phyloP scores from a whole-genome alignment of 2,113 vertebrate species.

The Oryzias woworae region DNA sequence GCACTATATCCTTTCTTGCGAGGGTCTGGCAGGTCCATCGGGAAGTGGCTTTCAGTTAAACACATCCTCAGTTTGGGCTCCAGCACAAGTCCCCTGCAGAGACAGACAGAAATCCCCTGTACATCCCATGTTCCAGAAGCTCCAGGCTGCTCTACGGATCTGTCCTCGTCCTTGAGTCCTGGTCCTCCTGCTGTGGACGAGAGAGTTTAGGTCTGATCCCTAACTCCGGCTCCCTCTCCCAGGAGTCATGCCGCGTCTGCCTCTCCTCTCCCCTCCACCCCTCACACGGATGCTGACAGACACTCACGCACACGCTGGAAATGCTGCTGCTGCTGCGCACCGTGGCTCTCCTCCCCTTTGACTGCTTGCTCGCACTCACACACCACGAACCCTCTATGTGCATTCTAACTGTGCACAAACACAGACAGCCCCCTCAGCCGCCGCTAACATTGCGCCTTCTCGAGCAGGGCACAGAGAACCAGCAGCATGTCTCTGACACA shows the following conservation, averaged over 20 bases:
- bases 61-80: slow-evolving; percentile 68
- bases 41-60: slow-evolving; percentile 54
- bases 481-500: slow-evolving; percentile 59
- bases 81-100: slow-evolving; percentile 42
- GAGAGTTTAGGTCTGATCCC: slow-evolving; percentile 63
- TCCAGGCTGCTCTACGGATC: slow-evolving; percentile 62
- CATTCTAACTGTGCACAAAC: slow-evolving; percentile 61
- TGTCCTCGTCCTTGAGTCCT: slow-evolving; percentile 53
- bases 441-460: slow-evolving; percentile 58
- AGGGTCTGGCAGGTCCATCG: slow-evolving; percentile 52
- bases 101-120: slow-evolving; percentile 37
- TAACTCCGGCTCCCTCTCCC: slow-evolving; percentile 67
- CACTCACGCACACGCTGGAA: slow-evolving; percentile 57
- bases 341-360: slow-evolving; percentile 69
- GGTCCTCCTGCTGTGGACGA: slow-evolving; percentile 63
- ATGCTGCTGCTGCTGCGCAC: slow-evolving; percentile 50
- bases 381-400: slow-evolving; percentile 61
- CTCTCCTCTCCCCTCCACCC: slow-evolving; percentile 66
- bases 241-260: slow-evolving; percentile 65
- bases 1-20: slow-evolving; percentile 41
- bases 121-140: slow-evolving; percentile 43
- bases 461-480: slow-evolving; percentile 53
- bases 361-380: slow-evolving; percentile 61
- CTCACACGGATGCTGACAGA: slow-evolving; percentile 56
- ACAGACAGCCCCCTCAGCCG: slow-evolving; percentile 54